These are phyloP conservation scores for Equus przewalskii DNA, from an alignment of 2,113 vertebrate species.

Conservation along the genomic window DNA sequence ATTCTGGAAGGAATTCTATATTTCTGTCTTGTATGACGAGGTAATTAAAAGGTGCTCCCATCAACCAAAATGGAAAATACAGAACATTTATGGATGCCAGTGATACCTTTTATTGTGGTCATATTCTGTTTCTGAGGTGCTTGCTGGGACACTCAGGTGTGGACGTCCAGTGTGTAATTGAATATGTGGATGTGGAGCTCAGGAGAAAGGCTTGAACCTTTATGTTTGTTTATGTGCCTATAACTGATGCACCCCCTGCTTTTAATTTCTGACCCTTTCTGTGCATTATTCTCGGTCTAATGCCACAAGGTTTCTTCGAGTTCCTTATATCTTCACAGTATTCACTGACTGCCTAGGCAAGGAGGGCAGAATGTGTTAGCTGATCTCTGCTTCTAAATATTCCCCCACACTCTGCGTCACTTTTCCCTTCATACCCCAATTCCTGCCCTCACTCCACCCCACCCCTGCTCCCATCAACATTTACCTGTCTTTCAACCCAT, in stretches of 20 bases:
- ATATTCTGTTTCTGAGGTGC: background rate
- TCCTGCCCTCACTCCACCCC: background rate
- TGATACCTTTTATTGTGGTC: background rate
- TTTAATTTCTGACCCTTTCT: slow-evolving; percentile 10
- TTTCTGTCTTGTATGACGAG: background rate
- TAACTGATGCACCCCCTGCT: background rate
- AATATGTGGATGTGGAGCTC: background rate
- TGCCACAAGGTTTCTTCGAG: background rate
- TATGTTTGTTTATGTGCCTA: background rate
- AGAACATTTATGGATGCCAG: background rate
- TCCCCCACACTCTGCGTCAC: background rate
- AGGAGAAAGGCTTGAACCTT: background rate
- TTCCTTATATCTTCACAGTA: background rate
- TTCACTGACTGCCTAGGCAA: background rate
- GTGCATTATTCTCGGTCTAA: background rate
- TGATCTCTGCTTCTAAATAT: background rate
- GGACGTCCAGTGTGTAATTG: background rate
- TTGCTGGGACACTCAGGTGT: background rate
- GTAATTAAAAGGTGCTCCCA: background rate
- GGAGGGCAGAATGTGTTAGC: background rate
- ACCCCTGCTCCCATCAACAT: background rate
- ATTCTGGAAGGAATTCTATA: background rate
- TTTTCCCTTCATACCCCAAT: background rate
- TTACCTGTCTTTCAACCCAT: background rate
- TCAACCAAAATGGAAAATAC: background rate